These are phyloP conservation scores for Augiades crinisus DNA, from an alignment of 2,888 invertebrate species.

Conservation along the genomic window DNA sequence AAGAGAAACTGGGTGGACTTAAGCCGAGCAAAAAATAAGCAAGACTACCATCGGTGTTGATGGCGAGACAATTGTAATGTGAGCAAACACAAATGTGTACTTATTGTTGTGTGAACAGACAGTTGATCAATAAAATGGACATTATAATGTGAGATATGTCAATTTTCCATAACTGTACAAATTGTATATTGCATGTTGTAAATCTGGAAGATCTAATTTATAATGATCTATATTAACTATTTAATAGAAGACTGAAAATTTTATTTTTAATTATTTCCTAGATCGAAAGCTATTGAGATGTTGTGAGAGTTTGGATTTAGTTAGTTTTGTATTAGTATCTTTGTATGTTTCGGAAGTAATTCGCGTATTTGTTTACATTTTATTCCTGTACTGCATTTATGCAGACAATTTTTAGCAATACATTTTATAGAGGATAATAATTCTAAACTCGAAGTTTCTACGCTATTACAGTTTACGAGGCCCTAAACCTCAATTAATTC, in stretches of 20 bases:
- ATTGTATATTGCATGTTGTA: constrained; percentile 60
- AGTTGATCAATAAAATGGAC: constrained; percentile 6
- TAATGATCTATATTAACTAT: constrained; percentile 61
- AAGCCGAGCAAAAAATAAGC: not conserved
- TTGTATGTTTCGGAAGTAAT: constrained; percentile 39
- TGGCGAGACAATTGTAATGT: not conserved
- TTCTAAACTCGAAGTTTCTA: too few relatives aligned
- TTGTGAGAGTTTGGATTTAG: constrained; percentile 42
- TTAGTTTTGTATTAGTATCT: constrained; percentile 37
- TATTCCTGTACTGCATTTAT: constrained; percentile 25
- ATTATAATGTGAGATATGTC: constrained; percentile 36
- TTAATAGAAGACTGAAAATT: constrained; percentile 76
- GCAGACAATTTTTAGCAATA: constrained; percentile 40
- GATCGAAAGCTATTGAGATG: constrained; percentile 43
- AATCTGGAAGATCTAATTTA: constrained; percentile 61
- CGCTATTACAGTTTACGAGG: too few relatives aligned
- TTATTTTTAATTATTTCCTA: constrained; percentile 64
- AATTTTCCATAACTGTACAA: constrained; percentile 61
- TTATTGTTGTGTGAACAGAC: not conserved
- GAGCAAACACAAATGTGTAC: not conserved
- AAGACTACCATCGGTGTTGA: constrained; percentile 3
- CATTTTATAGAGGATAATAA: constrained; percentile 34
- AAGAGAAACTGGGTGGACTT: too few relatives aligned
- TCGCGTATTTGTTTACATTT: constrained; percentile 41
- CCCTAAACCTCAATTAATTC: too few relatives aligned